These are phyloP conservation scores for Hypotaenidia okinawae DNA, from an alignment of 2,797 vertebrate species.

Conservation along the genomic window DNA sequence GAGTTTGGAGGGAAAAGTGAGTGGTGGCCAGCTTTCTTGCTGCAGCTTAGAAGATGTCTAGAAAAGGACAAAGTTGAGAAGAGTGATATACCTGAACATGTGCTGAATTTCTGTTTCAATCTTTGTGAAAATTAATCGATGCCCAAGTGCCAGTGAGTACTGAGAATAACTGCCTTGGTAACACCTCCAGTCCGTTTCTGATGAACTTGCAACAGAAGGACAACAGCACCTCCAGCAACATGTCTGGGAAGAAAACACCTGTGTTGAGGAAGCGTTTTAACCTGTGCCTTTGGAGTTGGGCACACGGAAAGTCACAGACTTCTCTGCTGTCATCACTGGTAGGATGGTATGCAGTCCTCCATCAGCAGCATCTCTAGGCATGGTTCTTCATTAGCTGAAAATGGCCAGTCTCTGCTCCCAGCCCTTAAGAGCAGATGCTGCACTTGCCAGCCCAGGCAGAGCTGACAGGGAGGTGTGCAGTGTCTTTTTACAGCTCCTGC, in stretches of 20 bases:
- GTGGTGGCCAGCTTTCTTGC: background rate
- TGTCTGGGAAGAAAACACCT: background rate
- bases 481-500: background rate
- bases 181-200: background rate
- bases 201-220: background rate
- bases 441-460: background rate
- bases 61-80: background rate
- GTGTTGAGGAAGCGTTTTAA: background rate
- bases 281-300: background rate
- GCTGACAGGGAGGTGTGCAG: rapidly evolving
- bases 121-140: background rate
- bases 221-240: background rate
- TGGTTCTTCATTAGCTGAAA: background rate
- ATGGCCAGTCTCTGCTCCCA: background rate
- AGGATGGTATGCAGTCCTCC: background rate
- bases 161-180: background rate
- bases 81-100: background rate
- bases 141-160: background rate
- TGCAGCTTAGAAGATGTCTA: background rate
- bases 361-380: background rate
- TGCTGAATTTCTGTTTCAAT: background rate
- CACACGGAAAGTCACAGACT: background rate
- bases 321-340: background rate
- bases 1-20: background rate
- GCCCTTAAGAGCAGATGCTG: background rate